Conservation (phyloP, 30 jellyfish, hydroid and myxozoan species). For the Hydractinia symbiolongicarpus region DNA sequence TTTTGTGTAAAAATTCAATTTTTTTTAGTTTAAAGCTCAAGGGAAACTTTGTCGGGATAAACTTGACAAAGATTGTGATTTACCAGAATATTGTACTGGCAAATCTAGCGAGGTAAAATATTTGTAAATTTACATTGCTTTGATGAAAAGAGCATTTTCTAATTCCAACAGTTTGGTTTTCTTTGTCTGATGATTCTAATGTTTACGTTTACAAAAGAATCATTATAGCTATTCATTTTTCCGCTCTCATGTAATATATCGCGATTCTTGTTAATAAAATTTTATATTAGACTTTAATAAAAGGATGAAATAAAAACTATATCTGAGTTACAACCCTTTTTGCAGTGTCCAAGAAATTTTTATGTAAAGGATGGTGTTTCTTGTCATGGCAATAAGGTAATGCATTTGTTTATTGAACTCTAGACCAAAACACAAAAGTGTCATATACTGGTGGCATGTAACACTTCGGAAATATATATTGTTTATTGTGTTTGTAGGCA, state of each 20-base stretch:
- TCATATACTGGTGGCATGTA: too few species aligned
- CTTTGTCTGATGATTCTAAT: too few species aligned
- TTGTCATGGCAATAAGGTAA: conserved; percentile 17
- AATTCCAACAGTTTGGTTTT: too few species aligned
- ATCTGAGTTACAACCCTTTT: background rate
- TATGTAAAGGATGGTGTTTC: conserved; percentile 31
- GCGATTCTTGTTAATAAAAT: too few species aligned
- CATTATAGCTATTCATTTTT: too few species aligned
- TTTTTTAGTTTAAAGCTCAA: conserved; percentile 40
- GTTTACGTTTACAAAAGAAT: too few species aligned
- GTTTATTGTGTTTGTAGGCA: conserved; percentile 42
- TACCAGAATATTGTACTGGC: conserved; percentile 84
- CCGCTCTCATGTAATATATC: too few species aligned
- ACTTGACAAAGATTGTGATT: conserved; percentile 63
- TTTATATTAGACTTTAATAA: too few species aligned
- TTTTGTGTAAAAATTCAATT: background rate
- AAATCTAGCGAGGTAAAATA: conserved; percentile 50
- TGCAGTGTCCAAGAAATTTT: conserved; percentile 28
- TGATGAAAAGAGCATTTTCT: too few species aligned
- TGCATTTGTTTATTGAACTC: too few species aligned
- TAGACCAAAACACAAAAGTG: too few species aligned
- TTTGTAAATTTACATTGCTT: background rate
- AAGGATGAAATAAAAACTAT: background rate
- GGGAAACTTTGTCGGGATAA: conserved; percentile 77
- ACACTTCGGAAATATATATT: too few species aligned